Evolutionary conservation across 2,888 invertebrate genomes (phyloP), one percentile per base, ranked within the genome.

Genomic region (Xylota sylvarum): DNA sequence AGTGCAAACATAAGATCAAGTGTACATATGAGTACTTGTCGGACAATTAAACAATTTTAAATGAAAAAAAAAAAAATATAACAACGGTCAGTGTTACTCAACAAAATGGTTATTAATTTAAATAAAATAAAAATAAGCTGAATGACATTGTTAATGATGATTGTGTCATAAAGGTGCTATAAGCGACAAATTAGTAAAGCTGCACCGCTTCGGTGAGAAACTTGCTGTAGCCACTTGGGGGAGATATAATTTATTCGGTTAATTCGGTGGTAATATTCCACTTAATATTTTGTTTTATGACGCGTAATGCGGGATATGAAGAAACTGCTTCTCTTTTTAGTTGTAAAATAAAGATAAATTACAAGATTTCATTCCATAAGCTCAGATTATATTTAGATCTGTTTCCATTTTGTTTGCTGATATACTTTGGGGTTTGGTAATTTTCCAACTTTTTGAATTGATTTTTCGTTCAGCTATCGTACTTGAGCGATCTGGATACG

Each of bases 211-310:
- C 14, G 10, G 7, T 43, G 62, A 7, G 62, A 62, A 30, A 14
- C 62, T n/a, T 46, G 62, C 37, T 62, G 62, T 27, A 62, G 46
- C 27, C 6, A 14, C 12, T 14, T 3, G 14, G 43, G 43, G n/a
- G 19, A n/a, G 23, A 17, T n/a, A 14, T 62, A 43, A 62, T 62
- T 23, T 62, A 62, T 62, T 27, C 46, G 30, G 43, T 43, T 46
- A 5, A 62, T 46, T 62, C 23, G 23, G 40, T 43, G 27, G 27
- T 27, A 62, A 32, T 32, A 32, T 5, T 23, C 23, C 23, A 23
- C 23, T 23, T 2, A 23, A 23, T 23, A 23, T 3, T 23, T 1
- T 23, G 23, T 23, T 23, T 23, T 23, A 23, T 3, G 23, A 3
- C 23, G 23, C 23, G 23, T 1, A 23, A 23, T 23, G 23, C 23